phyloP scores from a whole-genome alignment of 2,797 vertebrate genomes.

The Tapera naevia region DNA sequence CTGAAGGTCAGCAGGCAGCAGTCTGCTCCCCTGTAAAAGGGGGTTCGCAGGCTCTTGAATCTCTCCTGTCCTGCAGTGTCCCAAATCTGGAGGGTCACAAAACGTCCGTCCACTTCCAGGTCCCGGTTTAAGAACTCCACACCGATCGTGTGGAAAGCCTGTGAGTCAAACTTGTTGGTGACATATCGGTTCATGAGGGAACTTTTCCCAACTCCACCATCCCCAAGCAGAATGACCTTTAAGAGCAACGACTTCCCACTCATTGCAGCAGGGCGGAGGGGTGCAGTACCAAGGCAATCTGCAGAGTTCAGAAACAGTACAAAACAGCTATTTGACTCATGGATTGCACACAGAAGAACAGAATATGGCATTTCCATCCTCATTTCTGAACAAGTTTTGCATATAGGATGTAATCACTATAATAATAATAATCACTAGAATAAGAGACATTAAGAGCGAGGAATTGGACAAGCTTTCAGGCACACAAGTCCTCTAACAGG shows the following conservation, averaged over 20 bases:
- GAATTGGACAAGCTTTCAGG: background rate
- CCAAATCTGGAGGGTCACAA: constrained; percentile 98
- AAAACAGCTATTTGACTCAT: background rate
- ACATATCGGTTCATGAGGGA: constrained; percentile 99
- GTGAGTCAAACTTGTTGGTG: constrained; percentile 95
- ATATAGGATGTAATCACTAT: background rate
- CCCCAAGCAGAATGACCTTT: constrained; percentile 95
- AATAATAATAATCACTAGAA: background rate
- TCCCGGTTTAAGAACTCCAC: constrained; percentile 98
- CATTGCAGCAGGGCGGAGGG: constrained; percentile 77
- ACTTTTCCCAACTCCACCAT: constrained; percentile 97
- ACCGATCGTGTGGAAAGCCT: constrained; percentile 97
- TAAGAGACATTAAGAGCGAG: background rate
- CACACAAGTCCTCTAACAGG: background rate
- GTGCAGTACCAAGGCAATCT: constrained; percentile 22
- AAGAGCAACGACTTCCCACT: constrained; percentile 94
- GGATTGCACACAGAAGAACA: background rate
- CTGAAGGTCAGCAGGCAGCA: constrained; percentile 97
- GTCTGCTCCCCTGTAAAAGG: constrained; percentile 96
- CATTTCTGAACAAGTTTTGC: background rate
- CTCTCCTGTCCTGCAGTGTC: constrained; percentile 97
- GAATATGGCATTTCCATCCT: background rate
- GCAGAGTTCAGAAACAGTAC: constrained; percentile 22
- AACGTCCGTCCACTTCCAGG: constrained; percentile 92
- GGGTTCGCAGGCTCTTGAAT: constrained; percentile 95